Evolutionary conservation across 2,888 invertebrate genomes (phyloP).

Genomic region (Harmothoe impar): DNA sequence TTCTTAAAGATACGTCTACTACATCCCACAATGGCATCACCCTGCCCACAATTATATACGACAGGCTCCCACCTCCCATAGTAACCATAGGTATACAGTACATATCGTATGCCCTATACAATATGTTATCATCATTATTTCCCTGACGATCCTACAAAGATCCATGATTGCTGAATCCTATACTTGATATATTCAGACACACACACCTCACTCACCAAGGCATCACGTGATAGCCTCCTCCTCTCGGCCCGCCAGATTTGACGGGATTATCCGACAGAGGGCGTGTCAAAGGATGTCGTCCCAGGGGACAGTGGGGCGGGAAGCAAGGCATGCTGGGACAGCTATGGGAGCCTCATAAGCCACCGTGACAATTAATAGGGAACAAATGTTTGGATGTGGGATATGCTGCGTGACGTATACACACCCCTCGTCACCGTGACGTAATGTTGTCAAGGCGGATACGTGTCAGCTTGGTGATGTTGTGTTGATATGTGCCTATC

Average conservation of each 20-base stretch:
- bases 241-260: neutral
- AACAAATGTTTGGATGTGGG: slow-evolving; percentile 39
- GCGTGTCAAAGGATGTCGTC: slow-evolving; percentile 10
- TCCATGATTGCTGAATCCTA: neutral
- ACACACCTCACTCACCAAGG: neutral
- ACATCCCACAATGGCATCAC: no score
- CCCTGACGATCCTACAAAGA: no score
- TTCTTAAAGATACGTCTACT: no score
- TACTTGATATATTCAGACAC: neutral
- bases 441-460: neutral
- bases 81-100: no score
- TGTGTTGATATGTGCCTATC: neutral
- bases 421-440: neutral
- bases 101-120: no score
- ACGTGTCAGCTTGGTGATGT: neutral
- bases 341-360: neutral
- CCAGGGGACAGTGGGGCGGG: neutral
- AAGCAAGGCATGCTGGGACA: neutral
- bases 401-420: neutral
- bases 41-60: no score
- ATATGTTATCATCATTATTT: no score
- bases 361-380: slow-evolving; percentile 29
- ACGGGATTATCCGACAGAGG: slow-evolving; percentile 25
- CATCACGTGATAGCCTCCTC: slow-evolving; percentile 10
- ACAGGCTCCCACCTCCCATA: no score